Evolutionary conservation across 2,888 invertebrate species (phyloP).

Genomic region (Platypus cylindrus): DNA sequence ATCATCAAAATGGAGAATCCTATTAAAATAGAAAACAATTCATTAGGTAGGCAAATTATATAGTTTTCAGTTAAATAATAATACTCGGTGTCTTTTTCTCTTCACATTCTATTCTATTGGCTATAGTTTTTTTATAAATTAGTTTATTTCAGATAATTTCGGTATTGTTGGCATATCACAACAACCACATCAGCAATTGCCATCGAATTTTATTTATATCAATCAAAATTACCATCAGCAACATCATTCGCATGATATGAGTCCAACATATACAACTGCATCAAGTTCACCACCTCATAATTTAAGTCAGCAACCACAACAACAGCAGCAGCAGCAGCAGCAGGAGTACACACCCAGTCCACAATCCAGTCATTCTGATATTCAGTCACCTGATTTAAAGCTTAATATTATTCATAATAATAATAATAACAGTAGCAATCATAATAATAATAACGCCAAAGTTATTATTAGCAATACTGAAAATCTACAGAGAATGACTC

Average conservation of each 20-base stretch:
- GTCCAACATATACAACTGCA: slow-evolving; percentile 29
- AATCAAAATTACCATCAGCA: slow-evolving; percentile 23
- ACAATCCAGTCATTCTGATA: slow-evolving; percentile 22
- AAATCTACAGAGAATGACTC: too few relatives aligned
- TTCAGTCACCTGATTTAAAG: slow-evolving; percentile 28
- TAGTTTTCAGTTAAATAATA: not conserved
- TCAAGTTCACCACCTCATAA: slow-evolving; percentile 25
- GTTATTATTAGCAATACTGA: slow-evolving; percentile 29
- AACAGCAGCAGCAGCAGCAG: slow-evolving; percentile 24
- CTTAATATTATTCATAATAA: slow-evolving; percentile 25
- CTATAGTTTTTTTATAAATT: not conserved
- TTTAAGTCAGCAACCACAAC: slow-evolving; percentile 32
- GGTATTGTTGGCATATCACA: slow-evolving; percentile 26
- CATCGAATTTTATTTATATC: slow-evolving; percentile 22
- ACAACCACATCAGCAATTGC: slow-evolving; percentile 24
- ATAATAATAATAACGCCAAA: slow-evolving; percentile 27
- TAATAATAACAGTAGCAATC: too few relatives aligned
- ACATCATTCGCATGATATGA: too few relatives aligned
- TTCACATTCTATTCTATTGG: too few relatives aligned
- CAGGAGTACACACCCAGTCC: slow-evolving; percentile 25
- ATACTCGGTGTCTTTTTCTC: too few relatives aligned
- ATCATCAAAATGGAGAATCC: slow-evolving; percentile 24
- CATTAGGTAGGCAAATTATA: slow-evolving; percentile 22
- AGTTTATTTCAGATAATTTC: slow-evolving; percentile 23
- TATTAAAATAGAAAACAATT: slow-evolving; percentile 28